phyloP scores from a whole-genome alignment of 2,113 vertebrate species.

The Oryzias woworae region DNA sequence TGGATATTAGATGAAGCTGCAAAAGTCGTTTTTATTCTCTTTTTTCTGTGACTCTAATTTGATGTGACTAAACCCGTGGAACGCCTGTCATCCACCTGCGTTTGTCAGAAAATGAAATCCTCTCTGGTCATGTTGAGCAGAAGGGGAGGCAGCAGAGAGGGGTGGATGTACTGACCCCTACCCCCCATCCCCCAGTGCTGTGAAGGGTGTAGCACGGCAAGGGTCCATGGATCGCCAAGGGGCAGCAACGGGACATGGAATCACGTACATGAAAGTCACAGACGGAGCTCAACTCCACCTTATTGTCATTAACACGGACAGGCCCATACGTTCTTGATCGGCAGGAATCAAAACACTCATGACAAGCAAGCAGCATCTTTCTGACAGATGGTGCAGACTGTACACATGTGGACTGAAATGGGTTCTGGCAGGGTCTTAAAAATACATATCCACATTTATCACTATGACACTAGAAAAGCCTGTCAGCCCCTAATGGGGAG shows the following conservation, averaged over 20 bases:
- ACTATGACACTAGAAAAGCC: no score
- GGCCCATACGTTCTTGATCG: background rate
- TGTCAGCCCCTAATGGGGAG: no score
- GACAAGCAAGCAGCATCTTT: background rate
- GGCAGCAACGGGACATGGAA: background rate
- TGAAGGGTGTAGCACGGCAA: constrained; percentile 32
- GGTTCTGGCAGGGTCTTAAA: background rate
- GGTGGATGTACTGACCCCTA: constrained; percentile 30
- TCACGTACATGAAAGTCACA: background rate
- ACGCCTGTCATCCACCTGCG: constrained; percentile 32
- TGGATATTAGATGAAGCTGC: constrained; percentile 6
- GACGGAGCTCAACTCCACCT: background rate
- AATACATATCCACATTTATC: no score
- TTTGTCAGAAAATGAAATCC: constrained; percentile 19
- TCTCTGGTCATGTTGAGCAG: constrained; percentile 10
- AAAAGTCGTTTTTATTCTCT: constrained; percentile 18
- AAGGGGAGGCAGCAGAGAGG: constrained; percentile 21
- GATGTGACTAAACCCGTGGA: constrained; percentile 31
- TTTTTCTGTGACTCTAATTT: constrained; percentile 30
- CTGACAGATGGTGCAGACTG: constrained; percentile 3
- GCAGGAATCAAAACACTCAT: constrained; percentile 15
- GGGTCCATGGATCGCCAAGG: background rate
- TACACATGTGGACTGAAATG: background rate
- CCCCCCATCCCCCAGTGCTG: constrained; percentile 7
- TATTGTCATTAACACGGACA: constrained; percentile 6